Percentiles rank a stretch among this genome's conserved stretches.
Conservation (phyloP, 1,140 invertebrate genomes). For the Drosophila mojavensis region DNA sequence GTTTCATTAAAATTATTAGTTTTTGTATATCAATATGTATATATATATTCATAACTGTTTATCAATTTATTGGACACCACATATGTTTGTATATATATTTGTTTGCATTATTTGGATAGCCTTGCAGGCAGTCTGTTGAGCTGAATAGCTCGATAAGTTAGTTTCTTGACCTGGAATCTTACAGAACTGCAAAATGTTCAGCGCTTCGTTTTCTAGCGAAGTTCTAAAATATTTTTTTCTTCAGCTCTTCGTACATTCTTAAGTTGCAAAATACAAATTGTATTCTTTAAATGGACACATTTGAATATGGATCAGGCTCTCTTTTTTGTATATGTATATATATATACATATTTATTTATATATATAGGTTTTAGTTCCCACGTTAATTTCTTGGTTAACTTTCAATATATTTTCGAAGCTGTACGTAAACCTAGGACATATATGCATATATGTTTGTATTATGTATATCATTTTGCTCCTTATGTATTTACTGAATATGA, state of each 20-base stretch:
- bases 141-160: neutral
- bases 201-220: slow-evolving; percentile 36
- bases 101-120: slow-evolving; percentile 40
- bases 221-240: slow-evolving; percentile 31
- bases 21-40: slow-evolving; percentile 23
- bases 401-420: slow-evolving; percentile 16
- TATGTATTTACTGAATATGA: slow-evolving; percentile 65
- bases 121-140: slow-evolving; percentile 22
- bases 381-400: slow-evolving; percentile 32
- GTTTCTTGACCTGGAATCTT: slow-evolving; percentile 29
- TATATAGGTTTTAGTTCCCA: slow-evolving; percentile 27
- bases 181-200: slow-evolving; percentile 22
- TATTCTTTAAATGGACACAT: slow-evolving; percentile 72
- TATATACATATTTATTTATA: slow-evolving; percentile 13
- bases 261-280: slow-evolving; percentile 65
- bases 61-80: slow-evolving; percentile 50
- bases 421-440: slow-evolving; percentile 11
- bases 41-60: slow-evolving; percentile 28
- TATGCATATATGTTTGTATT: slow-evolving; percentile 32
- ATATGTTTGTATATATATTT: slow-evolving; percentile 1
- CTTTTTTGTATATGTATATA: slow-evolving; percentile 45
- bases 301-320: slow-evolving; percentile 72
- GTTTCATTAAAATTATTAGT: slow-evolving; percentile 43
- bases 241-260: slow-evolving; percentile 36
- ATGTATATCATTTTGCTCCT: slow-evolving; percentile 53